A percentile compares a stretch with the other conserved stretches of the same genome.
These are phyloP conservation scores for Teleogryllus occipitalis DNA, from an alignment of 1,140 invertebrate genomes.

Conservation along the genomic window DNA sequence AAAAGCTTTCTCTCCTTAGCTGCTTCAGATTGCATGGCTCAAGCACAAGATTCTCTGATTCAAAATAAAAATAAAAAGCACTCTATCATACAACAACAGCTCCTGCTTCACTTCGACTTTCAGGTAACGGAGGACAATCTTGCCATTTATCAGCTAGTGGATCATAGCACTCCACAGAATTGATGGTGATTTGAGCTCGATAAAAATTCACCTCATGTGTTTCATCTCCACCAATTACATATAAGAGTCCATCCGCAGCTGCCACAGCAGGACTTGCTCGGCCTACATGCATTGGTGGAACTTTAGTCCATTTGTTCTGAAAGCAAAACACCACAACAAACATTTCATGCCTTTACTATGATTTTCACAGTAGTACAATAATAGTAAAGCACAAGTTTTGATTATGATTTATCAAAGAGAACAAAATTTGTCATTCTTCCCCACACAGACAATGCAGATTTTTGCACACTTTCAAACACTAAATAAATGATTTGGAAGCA, in stretches of 20 bases:
- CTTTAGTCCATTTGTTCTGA: constrained; percentile 69
- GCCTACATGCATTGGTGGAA: constrained; percentile 62
- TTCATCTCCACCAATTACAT: constrained; percentile 76
- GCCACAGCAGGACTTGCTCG: constrained; percentile 77
- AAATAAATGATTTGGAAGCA: too few species aligned
- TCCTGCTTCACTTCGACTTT: constrained; percentile 76
- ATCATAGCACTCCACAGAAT: constrained; percentile 73
- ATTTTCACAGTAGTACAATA: too few species aligned
- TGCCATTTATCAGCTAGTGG: constrained; percentile 69
- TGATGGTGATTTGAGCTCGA: constrained; percentile 69
- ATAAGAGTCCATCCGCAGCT: constrained; percentile 69
- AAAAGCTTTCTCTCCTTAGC: background rate
- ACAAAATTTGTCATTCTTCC: too few species aligned
- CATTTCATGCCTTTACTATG: background rate
- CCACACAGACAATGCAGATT: too few species aligned
- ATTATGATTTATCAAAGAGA: too few species aligned
- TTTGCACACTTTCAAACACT: too few species aligned
- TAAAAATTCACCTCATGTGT: constrained; percentile 70
- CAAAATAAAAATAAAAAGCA: background rate
- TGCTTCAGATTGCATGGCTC: background rate
- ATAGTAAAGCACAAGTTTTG: too few species aligned
- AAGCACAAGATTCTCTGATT: background rate
- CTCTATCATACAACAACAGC: constrained; percentile 49
- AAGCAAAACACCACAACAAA: constrained; percentile 25
- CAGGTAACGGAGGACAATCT: constrained; percentile 63